Base-by-base conservation (phyloP, 2,888 invertebrate genomes). In the Stictocephala bisonia region DNA sequence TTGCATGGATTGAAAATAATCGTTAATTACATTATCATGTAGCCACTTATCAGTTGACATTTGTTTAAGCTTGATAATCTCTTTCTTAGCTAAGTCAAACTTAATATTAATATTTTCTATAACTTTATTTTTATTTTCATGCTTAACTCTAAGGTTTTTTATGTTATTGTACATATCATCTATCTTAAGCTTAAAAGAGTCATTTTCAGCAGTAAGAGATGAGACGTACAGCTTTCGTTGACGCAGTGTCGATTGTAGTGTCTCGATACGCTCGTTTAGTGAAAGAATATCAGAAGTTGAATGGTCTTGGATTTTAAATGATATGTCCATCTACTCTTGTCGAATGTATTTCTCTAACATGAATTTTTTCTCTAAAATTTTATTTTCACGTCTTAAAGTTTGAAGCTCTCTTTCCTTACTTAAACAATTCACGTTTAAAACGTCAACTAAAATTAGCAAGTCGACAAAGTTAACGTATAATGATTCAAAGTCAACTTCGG, bases 41-140 rank as follows among this genome's bases (percentile, higher is more conserved):
- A 51, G 11, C 51, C 51, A 51, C n/a, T 51, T 51, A 24, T 51
- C 51, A 1, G 11, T 51, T 51, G 26, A 24, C 51, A 51, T 51
- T 51, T 51, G 24, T 13, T 24, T n/a, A n/a, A 51, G 50, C 3
- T 50, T 2, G 11, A 24, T 9, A 18, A 50, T 3, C 22, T 50
- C 50, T 24, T 50, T 18, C 22, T 50, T 50, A 35, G 11, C 11
- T 18, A 50, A 11, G 2, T 11, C 15, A 6, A 3, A 6, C 50
- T 50, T 50, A 50, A 50, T 9, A 18, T 50, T 35, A 22, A 18
- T 22, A 26, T 11, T 51, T 18, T 51, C 26, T 6, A 51, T 51
- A 26, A 24, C 3, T 22, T 51, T 51, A 3, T 51, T 6, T 3
- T 24, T 51, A 24, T 51, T 51, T 51, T 6, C 51, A 26, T 13